Base-by-base conservation (phyloP, 2,888 invertebrate genomes). In the Polymixis lichenea region DNA sequence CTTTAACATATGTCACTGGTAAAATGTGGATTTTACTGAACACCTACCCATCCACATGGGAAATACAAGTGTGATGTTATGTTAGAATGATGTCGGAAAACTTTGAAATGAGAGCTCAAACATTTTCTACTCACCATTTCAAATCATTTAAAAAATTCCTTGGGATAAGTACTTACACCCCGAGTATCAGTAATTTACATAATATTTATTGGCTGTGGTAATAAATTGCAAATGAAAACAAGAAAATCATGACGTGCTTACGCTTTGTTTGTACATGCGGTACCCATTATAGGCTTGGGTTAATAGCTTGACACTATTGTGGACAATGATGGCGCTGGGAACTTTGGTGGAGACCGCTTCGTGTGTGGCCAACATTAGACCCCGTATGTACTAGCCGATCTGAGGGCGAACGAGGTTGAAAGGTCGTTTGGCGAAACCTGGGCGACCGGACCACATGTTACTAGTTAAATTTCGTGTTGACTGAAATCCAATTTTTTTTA, bases 131-230 rank as follows among this genome's bases (percentile, higher is more conserved):
- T 8, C 38, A 72, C 6, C 8, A 61, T 61, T n/a, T 55, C 15
- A 56, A 25, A 15, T n/a, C n/a, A 28, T 28, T 43, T 49, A 28
- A 28, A 25, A 55, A 66, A 72, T 56, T n/a, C 13, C 25, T 75
- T 28, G n/a, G 17, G 51, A 38, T 15, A n/a, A 43, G 28, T 55
- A 38, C 38, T 5, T 6, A 38, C n/a, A 25, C 46, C n/a, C n/a
- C 32, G 19, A 32, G 11, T 25, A 62, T 49, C 49, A 53, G 69
- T 62, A 66, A 70, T 80, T 62, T 49, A 69, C 69, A 70, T 84
- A 81, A 68, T 83, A 82, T 60, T 67, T 74, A 84, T 64, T 80
- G 62, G 61, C 72, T 56, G 65, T 43, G 62, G 82, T 69, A 58
- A 69, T 66, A 71, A 81, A 72, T 60, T 62, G 22, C 25, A 19